Percentiles rank a stretch among this genome's conserved stretches.
Conservation (phyloP, 2,888 invertebrate species). For the Resseliella maxima region DNA sequence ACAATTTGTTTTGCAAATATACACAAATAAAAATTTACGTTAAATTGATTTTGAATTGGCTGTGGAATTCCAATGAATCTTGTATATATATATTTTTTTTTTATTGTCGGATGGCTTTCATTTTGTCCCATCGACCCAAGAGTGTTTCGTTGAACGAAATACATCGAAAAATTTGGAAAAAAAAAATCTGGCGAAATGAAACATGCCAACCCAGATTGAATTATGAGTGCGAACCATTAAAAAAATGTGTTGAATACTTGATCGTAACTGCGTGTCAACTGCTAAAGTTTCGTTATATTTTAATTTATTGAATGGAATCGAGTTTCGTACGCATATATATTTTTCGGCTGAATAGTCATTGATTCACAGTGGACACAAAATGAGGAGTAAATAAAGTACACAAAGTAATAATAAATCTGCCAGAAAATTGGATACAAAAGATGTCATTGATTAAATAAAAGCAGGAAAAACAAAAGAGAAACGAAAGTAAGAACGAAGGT, state of each 20-base stretch:
- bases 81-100: background rate
- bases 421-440: background rate
- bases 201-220: background rate
- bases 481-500: no score
- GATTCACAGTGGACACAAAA: background rate
- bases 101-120: background rate
- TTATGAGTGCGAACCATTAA: constrained; percentile 20
- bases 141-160: background rate
- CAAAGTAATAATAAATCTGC: background rate
- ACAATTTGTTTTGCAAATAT: constrained; percentile 46
- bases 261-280: constrained; percentile 33
- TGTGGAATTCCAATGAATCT: constrained; percentile 36
- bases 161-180: background rate
- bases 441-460: background rate
- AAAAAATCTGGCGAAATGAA: background rate
- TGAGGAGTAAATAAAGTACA: background rate
- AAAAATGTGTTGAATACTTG: constrained; percentile 8
- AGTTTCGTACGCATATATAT: background rate
- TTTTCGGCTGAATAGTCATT: background rate
- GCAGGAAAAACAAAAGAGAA: background rate
- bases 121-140: background rate
- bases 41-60: constrained; percentile 27
- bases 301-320: background rate
- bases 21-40: constrained; percentile 43
- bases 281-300: background rate